Evolutionary conservation across 1,140 invertebrate genomes (phyloP).

Genomic region (Lerema accius): DNA sequence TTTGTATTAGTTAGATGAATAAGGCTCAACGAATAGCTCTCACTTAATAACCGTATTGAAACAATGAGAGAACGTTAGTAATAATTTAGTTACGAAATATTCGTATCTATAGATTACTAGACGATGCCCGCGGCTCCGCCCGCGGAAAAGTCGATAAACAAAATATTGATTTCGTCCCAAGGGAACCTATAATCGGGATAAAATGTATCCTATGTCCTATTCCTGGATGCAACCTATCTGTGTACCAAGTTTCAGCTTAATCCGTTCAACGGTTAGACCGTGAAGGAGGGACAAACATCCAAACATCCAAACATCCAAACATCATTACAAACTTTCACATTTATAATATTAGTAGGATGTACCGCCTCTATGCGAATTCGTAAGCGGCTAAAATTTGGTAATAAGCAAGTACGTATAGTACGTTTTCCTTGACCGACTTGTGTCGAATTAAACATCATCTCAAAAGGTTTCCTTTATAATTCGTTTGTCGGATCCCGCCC

Average conservation of each 20-base stretch:
- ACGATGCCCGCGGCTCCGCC: too few relatives aligned
- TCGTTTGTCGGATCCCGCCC: conserved; percentile 47
- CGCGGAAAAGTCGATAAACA: too few relatives aligned
- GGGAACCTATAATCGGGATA: too few relatives aligned
- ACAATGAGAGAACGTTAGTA: conserved; percentile 16
- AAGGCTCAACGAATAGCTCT: neutral
- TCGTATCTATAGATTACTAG: conserved; percentile 9
- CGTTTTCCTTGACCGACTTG: conserved; percentile 27
- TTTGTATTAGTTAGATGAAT: neutral
- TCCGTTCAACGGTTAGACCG: too few relatives aligned
- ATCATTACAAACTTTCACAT: too few relatives aligned
- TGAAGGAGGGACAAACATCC: too few relatives aligned
- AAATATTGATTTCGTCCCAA: too few relatives aligned
- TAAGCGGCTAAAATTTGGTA: conserved; percentile 22
- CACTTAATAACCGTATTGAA: neutral
- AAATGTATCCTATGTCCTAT: too few relatives aligned
- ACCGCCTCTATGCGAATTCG: conserved; percentile 17
- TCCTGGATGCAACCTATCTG: too few relatives aligned
- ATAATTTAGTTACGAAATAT: conserved; percentile 19
- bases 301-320: too few relatives aligned
- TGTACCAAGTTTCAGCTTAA: too few relatives aligned
- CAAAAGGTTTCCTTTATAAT: conserved; percentile 51
- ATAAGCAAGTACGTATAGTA: conserved; percentile 21
- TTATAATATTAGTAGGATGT: too few relatives aligned
- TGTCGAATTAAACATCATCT: conserved; percentile 31